Evolutionary conservation across 2,113 vertebrate species (phyloP), one percentile per base, ranked within the genome.

Genomic region (Misgurnus mizolepis): DNA sequence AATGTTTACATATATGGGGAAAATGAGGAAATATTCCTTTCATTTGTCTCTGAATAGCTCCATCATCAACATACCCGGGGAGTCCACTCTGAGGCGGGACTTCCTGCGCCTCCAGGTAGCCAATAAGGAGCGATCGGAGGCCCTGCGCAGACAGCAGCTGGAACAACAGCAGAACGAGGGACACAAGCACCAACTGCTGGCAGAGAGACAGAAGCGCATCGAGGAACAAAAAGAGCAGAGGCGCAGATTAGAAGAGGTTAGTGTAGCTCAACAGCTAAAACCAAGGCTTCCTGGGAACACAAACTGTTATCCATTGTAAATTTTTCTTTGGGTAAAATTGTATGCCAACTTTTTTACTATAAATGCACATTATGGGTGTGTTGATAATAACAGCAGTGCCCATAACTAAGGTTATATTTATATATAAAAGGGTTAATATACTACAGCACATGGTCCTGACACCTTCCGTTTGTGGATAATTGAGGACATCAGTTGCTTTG

Each of bases 191-290:
- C 92, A 98, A 40, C 85, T 99, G 68, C 86, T 99, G 94, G 96
- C 96, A 0, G 97, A 99, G 91, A 91, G 97, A 80, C 97, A 99
- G 92, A 99, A 98, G 80, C 95, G 97, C 84, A 98, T 98, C 0
- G 97, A 99, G 90, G 97, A 98, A 89, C 97, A 99, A 92, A 97
- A 96, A 90, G 96, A 98, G 88, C 97, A 99, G 92, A 93, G 97
- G 76, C 84, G 95, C 22, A 88, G 95, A 67, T 90, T 98, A 85
- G 97, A 98, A 90, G 96, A 99, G 95, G 98, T 98, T 17, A n/a
- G 55, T 11, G 49, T 47, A 8, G 45, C 45, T 34, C 27, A 34
- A 34, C 27, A 34, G 27, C 27, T 34, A 34, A 3, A 34, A 34
- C 27, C 27, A 2, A 34, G 27, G 27, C 1, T 34, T 34, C 27